Base-by-base conservation (phyloP, 2,797 vertebrate species). In the Melanotaenia pygmaea region DNA sequence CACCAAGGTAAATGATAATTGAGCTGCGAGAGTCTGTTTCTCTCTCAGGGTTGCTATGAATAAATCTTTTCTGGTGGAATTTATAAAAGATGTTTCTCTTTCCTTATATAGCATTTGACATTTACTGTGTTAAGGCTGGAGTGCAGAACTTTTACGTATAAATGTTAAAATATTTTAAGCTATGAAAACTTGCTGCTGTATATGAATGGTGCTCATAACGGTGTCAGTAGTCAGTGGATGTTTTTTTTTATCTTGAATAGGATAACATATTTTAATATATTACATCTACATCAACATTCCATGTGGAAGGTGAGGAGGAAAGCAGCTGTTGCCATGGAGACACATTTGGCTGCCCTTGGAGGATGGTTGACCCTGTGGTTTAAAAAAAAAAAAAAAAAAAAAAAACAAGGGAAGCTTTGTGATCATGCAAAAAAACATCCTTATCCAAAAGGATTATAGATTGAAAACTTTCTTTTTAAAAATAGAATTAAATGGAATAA, bases 1-100 rank as follows among this genome's bases (percentile, higher is more conserved):
- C 83, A 97, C 96, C 76, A 99, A 98, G 96, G 98, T 99, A 90
- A 90, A 83, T 30, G 2, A 0, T 22, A 0, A n/a, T 66, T 20
- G 9, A 37, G 35, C 10, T 43, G 59, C 57, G 2, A 57, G 18
- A 0, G 40, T 1, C 57, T 16, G 0, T 60, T 40, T 38, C 2
- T 68, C 59, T 54, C 20, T 26, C 4, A 3, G 35, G 57, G 8
- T 43, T 47, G 34, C n/a, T 3, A 0, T n/a, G n/a, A 53, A 13
- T 22, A 38, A 70, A 56, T 30, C 22, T 50, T 9, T 53, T 26
- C n/a, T 14, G 24, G 12, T 53, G n/a, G 22, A 26, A 43, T 45
- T 43, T 45, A 45, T 45, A 45, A 45, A 45, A 45, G 43, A 45
- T 45, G 16, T 45, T 20, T 18, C 16, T n/a, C 45, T 22, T 11